Percentiles rank a stretch among this genome's conserved stretches.
phyloP scores from a whole-genome alignment of 2,113 vertebrate genomes.

The Bufo gargarizans region DNA sequence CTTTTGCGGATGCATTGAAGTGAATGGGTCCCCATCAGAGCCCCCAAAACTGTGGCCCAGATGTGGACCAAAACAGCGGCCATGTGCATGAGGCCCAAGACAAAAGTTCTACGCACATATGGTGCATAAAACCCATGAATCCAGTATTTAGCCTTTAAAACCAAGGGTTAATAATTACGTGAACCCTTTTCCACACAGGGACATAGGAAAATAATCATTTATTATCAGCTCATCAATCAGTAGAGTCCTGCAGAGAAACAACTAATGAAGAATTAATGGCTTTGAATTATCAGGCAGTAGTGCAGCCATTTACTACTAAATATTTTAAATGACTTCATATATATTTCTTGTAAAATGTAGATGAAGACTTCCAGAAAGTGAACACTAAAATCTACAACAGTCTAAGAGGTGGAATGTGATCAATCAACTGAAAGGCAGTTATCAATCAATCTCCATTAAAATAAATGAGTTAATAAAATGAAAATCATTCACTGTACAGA shows the following conservation, averaged over 20 bases:
- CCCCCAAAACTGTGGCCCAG: too few relatives aligned
- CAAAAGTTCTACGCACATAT: too few relatives aligned
- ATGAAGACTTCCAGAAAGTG: background rate
- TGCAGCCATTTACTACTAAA: constrained; percentile 30
- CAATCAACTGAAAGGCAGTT: background rate
- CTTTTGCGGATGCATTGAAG: too few relatives aligned
- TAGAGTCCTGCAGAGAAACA: constrained; percentile 41
- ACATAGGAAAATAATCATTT: constrained; percentile 30
- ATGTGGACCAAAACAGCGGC: too few relatives aligned
- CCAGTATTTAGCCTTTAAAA: background rate
- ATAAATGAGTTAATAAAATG: background rate
- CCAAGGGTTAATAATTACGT: background rate
- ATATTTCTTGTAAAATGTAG: constrained; percentile 13
- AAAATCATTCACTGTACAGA: background rate
- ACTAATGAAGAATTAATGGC: constrained; percentile 34
- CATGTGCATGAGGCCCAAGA: too few relatives aligned
- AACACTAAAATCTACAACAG: background rate
- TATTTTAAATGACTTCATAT: constrained; percentile 39
- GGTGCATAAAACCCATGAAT: background rate
- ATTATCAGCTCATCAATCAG: constrained; percentile 43
- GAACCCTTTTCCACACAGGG: background rate
- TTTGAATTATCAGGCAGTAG: constrained; percentile 34
- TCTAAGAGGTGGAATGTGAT: background rate
- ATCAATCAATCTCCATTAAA: background rate
- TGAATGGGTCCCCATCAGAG: too few relatives aligned